Base-by-base conservation (phyloP, 1,140 invertebrate species). In the Hyles vespertilio region DNA sequence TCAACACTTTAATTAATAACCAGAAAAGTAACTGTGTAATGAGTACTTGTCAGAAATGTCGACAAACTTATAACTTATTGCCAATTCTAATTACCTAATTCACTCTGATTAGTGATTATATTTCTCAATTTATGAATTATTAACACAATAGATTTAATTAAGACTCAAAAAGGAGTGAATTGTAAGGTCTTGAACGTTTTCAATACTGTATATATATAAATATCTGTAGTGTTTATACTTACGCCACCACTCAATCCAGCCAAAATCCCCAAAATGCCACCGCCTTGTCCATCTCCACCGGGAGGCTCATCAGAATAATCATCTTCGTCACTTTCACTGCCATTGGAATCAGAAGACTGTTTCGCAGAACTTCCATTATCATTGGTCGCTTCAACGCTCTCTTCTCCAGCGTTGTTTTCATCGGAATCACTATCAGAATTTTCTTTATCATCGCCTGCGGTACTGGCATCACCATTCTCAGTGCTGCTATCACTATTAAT, bases 241-340 rank as follows among this genome's bases (percentile, higher is more conserved):
- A 89, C 86, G 7, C 82, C 81, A 3, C 81, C 86, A 65, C 86
- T 89, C 5, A 85, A 59, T 22, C 83, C 79, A 43, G 86, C 86
- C 10, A 89, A 56, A 1, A 89, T 57, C 8, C 86, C 86, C 57
- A 89, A 72, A 22, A 89, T 59, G 0, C 86, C 86, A 47, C 85
- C 86, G 7, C 86, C 86, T 47, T 81, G 69, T 0, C 83, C 85
- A 62, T 86, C 84, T 5, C 83, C 84, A 32, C 69, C 85, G 5
- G 79, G 76, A 6, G 75, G 77, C 43, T 86, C 83, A 61, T 82
- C 76, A 4, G 70, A 75, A 58, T 77, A 66, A 60, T 63, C 51
- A 51, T 69, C 54, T 32, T 59, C 58, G 54, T 69, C 65, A 56
- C 71, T 67, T 10, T 60, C 63, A 50, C 68, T 61, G 9, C 66